Percentiles rank a stretch among this genome's conserved stretches.
phyloP scores from a whole-genome alignment of 2,888 invertebrate species.

The Hyposoter didymator region DNA sequence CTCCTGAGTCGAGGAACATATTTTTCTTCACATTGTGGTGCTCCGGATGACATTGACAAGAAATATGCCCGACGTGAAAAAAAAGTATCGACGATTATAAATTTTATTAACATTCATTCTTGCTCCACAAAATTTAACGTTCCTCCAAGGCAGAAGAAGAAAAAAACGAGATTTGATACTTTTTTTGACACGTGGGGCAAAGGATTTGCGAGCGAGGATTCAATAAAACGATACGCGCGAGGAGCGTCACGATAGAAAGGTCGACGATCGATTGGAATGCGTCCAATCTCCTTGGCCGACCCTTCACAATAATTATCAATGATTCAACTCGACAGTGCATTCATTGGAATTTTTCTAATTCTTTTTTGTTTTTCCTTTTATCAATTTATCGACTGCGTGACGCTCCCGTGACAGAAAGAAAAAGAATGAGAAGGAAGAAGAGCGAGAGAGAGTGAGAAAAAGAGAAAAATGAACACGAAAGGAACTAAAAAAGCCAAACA shows the following conservation, averaged over 20 bases:
- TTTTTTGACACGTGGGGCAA: slow-evolving; percentile 14
- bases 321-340: slow-evolving; percentile 5
- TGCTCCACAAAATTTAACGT: too few relatives aligned
- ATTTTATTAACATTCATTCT: not conserved
- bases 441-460: slow-evolving; percentile 16
- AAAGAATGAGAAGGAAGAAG: slow-evolving; percentile 34
- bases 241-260: slow-evolving; percentile 74
- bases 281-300: slow-evolving; percentile 75
- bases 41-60: slow-evolving; percentile 7
- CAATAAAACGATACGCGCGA: slow-evolving; percentile 68
- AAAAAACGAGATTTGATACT: not conserved
- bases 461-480: slow-evolving; percentile 36
- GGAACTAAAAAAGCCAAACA: slow-evolving; percentile 46
- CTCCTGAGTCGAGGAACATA: not conserved
- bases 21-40: slow-evolving; percentile 5
- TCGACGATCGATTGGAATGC: slow-evolving; percentile 78
- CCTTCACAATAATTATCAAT: slow-evolving; percentile 58
- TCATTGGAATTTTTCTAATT: not conserved
- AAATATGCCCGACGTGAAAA: not conserved
- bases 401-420: slow-evolving; percentile 31
- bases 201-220: slow-evolving; percentile 36
- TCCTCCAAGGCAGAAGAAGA: too few relatives aligned
- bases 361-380: not conserved
- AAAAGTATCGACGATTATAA: not conserved
- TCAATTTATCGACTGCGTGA: slow-evolving; percentile 33